Conservation (phyloP, 2,797 vertebrate genomes). For the Chaunax sp. region DNA sequence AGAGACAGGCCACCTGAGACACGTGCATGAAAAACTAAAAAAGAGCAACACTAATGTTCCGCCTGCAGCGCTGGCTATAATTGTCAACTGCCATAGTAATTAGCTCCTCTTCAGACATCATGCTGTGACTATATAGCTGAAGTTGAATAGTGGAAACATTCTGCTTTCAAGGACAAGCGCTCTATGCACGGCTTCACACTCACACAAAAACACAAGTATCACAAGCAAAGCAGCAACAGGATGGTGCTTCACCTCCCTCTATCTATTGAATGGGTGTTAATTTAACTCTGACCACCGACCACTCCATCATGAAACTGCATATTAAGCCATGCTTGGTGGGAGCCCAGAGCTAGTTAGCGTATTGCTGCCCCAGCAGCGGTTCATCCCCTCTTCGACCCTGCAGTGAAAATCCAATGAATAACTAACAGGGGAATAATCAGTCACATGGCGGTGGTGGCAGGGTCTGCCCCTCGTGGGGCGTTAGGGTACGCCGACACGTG, state of each 20-base stretch:
- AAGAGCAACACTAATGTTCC: constrained; percentile 33
- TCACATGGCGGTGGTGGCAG: constrained; percentile 51
- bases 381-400: constrained; percentile 58
- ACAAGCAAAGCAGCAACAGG: constrained; percentile 33
- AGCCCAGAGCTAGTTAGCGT: constrained; percentile 46
- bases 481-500: constrained; percentile 36
- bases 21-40: constrained; percentile 57
- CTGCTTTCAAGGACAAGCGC: constrained; percentile 44
- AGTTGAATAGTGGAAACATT: constrained; percentile 13
- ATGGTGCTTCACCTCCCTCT: constrained; percentile 41
- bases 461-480: constrained; percentile 29
- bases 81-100: constrained; percentile 52
- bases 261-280: constrained; percentile 71
- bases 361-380: constrained; percentile 49
- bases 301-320: constrained; percentile 60
- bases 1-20: constrained; percentile 69
- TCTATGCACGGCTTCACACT: background rate
- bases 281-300: constrained; percentile 56
- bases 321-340: constrained; percentile 52
- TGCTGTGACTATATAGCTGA: constrained; percentile 39
- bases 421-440: constrained; percentile 77
- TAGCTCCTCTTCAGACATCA: constrained; percentile 39
- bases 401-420: constrained; percentile 76
- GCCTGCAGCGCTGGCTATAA: constrained; percentile 55
- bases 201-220: too few relatives aligned